Evolutionary conservation across 2,797 vertebrate species (phyloP).

Genomic region (Ctenopoma kingsleyae): DNA sequence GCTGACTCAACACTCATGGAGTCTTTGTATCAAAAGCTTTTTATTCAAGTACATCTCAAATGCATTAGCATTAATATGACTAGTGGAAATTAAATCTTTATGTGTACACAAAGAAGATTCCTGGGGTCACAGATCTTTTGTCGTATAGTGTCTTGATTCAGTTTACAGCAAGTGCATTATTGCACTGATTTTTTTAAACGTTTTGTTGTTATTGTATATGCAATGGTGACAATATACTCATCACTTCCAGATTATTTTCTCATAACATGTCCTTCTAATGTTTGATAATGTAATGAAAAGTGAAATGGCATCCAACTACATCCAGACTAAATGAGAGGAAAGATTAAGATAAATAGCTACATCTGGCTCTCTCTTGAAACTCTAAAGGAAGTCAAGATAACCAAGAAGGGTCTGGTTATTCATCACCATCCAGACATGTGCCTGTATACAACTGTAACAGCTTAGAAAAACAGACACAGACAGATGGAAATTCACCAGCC

Average conservation of each 20-base stretch:
- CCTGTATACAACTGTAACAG: slow-evolving; percentile 66
- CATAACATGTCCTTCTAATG: slow-evolving; percentile 39
- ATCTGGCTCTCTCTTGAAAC: slow-evolving; percentile 80
- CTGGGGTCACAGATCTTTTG: slow-evolving; percentile 51
- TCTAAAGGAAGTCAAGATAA: slow-evolving; percentile 83
- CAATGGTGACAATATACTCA: slow-evolving; percentile 55
- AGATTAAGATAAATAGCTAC: slow-evolving; percentile 83
- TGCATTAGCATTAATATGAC: slow-evolving; percentile 78
- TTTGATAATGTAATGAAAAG: slow-evolving; percentile 78
- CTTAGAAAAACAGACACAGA: slow-evolving; percentile 64
- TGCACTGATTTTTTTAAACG: neutral
- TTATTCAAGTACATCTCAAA: slow-evolving; percentile 75
- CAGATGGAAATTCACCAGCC: slow-evolving; percentile 54
- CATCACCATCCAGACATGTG: slow-evolving; percentile 80
- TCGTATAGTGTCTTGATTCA: slow-evolving; percentile 37
- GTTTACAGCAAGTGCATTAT: neutral
- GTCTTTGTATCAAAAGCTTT: slow-evolving; percentile 59
- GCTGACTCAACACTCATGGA: slow-evolving; percentile 71
- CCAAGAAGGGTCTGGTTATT: slow-evolving; percentile 78
- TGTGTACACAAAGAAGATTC: slow-evolving; percentile 51
- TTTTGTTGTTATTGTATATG: slow-evolving; percentile 7
- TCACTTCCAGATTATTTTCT: slow-evolving; percentile 54
- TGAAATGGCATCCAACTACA: slow-evolving; percentile 60
- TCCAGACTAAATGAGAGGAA: slow-evolving; percentile 73
- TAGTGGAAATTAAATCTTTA: slow-evolving; percentile 60